A percentile compares a stretch with the other conserved stretches of the same genome.
phyloP scores from a whole-genome alignment of 1,140 invertebrate genomes.

The Meloidogyne hapla region DNA sequence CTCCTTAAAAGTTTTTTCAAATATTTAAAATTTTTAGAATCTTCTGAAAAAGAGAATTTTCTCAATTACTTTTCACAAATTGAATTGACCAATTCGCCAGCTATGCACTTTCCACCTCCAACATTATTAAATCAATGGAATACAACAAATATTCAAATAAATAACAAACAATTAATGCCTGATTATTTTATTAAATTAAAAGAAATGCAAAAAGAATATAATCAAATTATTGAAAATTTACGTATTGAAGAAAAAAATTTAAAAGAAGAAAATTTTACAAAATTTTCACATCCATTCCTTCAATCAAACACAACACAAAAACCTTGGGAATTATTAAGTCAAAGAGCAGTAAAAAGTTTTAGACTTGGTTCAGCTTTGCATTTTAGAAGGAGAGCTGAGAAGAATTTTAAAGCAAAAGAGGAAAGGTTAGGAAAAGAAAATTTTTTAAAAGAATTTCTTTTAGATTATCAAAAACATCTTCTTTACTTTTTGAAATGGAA shows the following conservation, averaged over 20 bases:
- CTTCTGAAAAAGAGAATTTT: slow-evolving; percentile 66
- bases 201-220: slow-evolving; percentile 11
- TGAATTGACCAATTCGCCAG: slow-evolving; percentile 81
- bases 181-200: slow-evolving; percentile 13
- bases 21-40: slow-evolving; percentile 10
- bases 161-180: background rate
- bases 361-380: slow-evolving; percentile 34
- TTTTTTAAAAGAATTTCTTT: background rate
- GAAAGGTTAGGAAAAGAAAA: slow-evolving; percentile 38
- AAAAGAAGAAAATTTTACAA: slow-evolving; percentile 14
- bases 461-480: slow-evolving; percentile 9
- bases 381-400: slow-evolving; percentile 29
- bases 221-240: slow-evolving; percentile 18
- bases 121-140: slow-evolving; percentile 70
- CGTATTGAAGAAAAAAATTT: background rate
- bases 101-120: slow-evolving; percentile 79
- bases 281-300: slow-evolving; percentile 18
- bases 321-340: slow-evolving; percentile 25
- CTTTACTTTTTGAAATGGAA: slow-evolving; percentile 18
- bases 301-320: slow-evolving; percentile 13
- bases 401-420: slow-evolving; percentile 30
- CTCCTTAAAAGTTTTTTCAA: background rate
- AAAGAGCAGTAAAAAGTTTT: slow-evolving; percentile 28
- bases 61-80: slow-evolving; percentile 75
- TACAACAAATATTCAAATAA: background rate